Evolutionary conservation across 1,140 invertebrate genomes (phyloP).

Genomic region (Whitmania pigra): DNA sequence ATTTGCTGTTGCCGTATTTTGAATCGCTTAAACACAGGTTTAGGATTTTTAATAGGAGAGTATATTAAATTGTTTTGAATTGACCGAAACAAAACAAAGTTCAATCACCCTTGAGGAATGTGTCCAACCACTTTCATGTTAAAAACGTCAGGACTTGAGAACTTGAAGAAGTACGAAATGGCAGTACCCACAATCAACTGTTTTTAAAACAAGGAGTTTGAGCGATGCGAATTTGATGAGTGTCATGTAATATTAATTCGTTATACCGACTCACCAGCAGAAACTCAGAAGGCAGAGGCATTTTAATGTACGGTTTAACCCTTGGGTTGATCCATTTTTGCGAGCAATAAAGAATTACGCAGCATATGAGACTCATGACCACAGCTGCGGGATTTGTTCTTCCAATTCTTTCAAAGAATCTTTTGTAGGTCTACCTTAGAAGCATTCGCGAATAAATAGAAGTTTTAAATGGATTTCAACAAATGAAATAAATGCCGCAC

Average conservation of each 20-base stretch:
- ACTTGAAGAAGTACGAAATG: conserved; percentile 22
- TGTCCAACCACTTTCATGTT: conserved; percentile 17
- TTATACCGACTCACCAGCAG: conserved; percentile 50
- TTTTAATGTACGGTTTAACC: conserved; percentile 54
- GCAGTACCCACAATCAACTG: conserved; percentile 25
- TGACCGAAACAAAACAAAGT: not conserved
- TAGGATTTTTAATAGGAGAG: too few relatives aligned
- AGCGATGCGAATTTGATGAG: too few relatives aligned
- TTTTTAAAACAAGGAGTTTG: not conserved
- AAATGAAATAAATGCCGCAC: conserved; percentile 31
- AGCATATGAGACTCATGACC: conserved; percentile 57
- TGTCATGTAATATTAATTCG: too few relatives aligned
- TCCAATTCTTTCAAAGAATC: conserved; percentile 36
- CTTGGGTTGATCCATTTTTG: conserved; percentile 67
- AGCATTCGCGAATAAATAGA: too few relatives aligned
- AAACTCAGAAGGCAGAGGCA: conserved; percentile 76
- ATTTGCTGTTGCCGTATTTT: too few relatives aligned
- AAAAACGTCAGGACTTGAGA: conserved; percentile 15
- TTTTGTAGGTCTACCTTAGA: conserved; percentile 28
- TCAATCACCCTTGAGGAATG: conserved; percentile 23
- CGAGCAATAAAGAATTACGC: conserved; percentile 57
- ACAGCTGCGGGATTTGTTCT: conserved; percentile 44
- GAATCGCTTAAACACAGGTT: too few relatives aligned
- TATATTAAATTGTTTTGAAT: too few relatives aligned
- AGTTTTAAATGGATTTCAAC: too few relatives aligned